Evolutionary conservation across 2,888 invertebrate species (phyloP), one percentile per base, ranked within the genome.

Genomic region (Anticlea derivata): DNA sequence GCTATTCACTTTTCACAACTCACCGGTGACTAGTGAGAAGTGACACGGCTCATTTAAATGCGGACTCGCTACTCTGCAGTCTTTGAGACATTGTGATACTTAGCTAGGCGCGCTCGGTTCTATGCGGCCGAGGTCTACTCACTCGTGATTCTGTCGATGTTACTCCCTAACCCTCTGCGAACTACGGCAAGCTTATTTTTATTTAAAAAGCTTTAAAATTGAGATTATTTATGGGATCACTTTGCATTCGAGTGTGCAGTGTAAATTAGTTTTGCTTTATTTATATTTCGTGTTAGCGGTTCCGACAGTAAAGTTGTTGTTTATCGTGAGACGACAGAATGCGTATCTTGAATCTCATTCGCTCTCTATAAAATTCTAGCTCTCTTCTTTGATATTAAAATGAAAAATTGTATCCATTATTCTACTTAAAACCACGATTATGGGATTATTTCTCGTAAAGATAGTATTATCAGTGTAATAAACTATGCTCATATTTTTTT

Each of bases 51-150:
- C n/a, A n/a, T n/a, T n/a, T n/a, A n/a, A n/a, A n/a, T 77, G 72
- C 79, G 85, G 89, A 89, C 89, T 89, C 88, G 89, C 87, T 87
- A 74, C 77, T 73, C 80, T 80, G 66, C 79, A 78, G 87, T 89
- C 88, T 88, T 68, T 80, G 83, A 88, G 88, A 89, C 87, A 83
- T 84, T 89, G 89, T 90, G 89, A 89, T 90, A 78, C 74, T 80
- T 81, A 83, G 78, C 80, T 78, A 81, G 75, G 73, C 73, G 73
- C 66, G 64, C 57, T 63, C 65, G 63, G 50, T 56, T 61, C 60
- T 59, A 8, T 8, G 30, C 20, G 60, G 60, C 61, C 55, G 48
- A 33, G 13, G 39, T 27, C 53, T 59, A 53, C 60, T 47, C 51
- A 56, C 60, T 47, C 69, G 63, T 68, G 71, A 75, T 75, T 75